These are phyloP conservation scores for Serripes groenlandicus DNA, from an alignment of 2,888 invertebrate genomes.

Conservation along the genomic window DNA sequence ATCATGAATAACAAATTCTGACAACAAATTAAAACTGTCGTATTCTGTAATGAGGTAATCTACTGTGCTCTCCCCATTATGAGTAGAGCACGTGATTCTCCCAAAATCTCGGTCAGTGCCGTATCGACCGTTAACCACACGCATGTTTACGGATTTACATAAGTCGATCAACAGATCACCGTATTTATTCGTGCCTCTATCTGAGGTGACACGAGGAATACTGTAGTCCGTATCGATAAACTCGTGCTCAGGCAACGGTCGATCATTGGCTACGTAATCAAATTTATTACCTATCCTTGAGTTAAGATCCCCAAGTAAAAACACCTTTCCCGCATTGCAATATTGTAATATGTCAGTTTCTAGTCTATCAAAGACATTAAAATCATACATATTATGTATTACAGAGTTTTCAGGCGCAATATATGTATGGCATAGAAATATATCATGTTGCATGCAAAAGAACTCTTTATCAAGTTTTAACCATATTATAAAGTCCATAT, in stretches of 20 bases:
- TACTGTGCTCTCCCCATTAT: not conserved
- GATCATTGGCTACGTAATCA: not conserved
- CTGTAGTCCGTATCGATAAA: not conserved
- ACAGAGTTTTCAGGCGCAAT: too few relatives aligned
- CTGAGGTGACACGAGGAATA: not conserved
- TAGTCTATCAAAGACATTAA: conserved; percentile 37
- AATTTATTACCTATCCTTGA: not conserved
- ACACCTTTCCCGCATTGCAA: conserved; percentile 21
- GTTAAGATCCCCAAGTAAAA: conserved; percentile 45
- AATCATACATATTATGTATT: conserved; percentile 16
- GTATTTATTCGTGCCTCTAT: conserved; percentile 4
- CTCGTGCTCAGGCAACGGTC: not conserved
- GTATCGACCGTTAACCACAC: conserved; percentile 2
- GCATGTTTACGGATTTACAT: conserved; percentile 12
- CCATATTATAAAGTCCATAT: too few relatives aligned
- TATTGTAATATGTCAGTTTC: conserved; percentile 3
- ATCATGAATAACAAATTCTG: not conserved
- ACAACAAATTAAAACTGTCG: not conserved
- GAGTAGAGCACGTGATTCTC: not conserved
- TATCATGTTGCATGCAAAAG: too few relatives aligned
- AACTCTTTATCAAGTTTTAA: too few relatives aligned
- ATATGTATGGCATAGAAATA: too few relatives aligned
- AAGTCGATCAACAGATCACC: conserved; percentile 20
- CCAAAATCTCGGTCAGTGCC: not conserved
- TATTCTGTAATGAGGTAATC: not conserved